Evolutionary conservation across 2,113 vertebrate genomes (phyloP).

Genomic region (Prionailurus viverrinus): DNA sequence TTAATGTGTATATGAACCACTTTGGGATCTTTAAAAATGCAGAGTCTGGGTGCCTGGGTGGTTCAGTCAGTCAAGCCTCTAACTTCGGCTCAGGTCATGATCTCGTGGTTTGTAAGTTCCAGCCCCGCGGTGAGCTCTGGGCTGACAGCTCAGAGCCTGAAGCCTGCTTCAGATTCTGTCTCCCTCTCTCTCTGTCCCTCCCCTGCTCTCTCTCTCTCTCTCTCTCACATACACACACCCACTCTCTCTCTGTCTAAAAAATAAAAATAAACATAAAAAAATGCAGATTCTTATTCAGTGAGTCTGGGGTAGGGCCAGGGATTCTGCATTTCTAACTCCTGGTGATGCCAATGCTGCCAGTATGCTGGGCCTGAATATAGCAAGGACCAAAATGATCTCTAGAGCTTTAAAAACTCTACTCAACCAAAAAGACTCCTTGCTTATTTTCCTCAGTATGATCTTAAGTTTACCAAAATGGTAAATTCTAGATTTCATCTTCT

Average conservation of each 20-base stretch:
- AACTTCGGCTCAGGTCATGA: no score
- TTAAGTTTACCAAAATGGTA: conserved; percentile 35
- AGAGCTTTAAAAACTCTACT: neutral
- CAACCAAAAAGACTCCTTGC: neutral
- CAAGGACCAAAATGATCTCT: conserved; percentile 2
- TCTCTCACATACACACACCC: no score
- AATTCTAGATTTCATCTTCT: conserved; percentile 17
- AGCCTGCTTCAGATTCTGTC: no score
- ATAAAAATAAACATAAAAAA: neutral
- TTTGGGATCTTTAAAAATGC: neutral
- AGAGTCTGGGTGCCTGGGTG: neutral
- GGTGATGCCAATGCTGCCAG: neutral
- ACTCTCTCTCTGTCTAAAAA: no score
- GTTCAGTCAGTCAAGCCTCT: no score
- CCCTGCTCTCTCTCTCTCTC: no score
- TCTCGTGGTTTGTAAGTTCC: no score
- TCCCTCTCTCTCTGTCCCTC: no score
- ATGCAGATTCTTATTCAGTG: conserved; percentile 11
- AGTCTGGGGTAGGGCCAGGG: neutral
- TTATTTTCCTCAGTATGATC: neutral
- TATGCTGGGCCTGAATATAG: neutral
- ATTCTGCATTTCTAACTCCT: neutral
- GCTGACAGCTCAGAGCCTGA: no score
- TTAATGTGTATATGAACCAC: neutral
- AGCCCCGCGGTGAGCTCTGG: no score